Evolutionary conservation across 2,888 invertebrate species (phyloP), one percentile per base, ranked within the genome.

Genomic region (Phaedon cochleariae): DNA sequence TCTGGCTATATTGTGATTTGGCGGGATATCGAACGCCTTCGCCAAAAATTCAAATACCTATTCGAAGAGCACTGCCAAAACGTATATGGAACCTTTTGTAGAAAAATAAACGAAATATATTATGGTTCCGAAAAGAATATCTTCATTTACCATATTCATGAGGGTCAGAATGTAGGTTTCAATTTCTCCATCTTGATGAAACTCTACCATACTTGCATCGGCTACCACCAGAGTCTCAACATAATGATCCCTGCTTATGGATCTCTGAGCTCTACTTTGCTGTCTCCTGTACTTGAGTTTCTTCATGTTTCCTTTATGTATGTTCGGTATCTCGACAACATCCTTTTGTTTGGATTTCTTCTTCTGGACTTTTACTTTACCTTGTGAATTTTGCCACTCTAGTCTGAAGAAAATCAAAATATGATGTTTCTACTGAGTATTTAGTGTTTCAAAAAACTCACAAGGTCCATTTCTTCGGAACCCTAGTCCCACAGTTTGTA

Each of bases 81-180:
- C n/a, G n/a, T n/a, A n/a, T n/a, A n/a, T n/a, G n/a, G n/a, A n/a
- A n/a, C n/a, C n/a, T n/a, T n/a, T n/a, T n/a, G n/a, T n/a, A n/a
- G n/a, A n/a, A n/a, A n/a, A n/a, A n/a, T n/a, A n/a, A n/a, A n/a
- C n/a, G n/a, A n/a, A n/a, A n/a, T n/a, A n/a, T n/a, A n/a, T n/a
- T n/a, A n/a, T n/a, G n/a, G n/a, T n/a, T n/a, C n/a, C n/a, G n/a
- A n/a, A n/a, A n/a, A n/a, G n/a, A n/a, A n/a, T n/a, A n/a, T n/a
- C n/a, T n/a, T n/a, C n/a, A n/a, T n/a, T 82, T 83, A 88, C 96
- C 93, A 96, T 95, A 82, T 96, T 96, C 94, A 96, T 95, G 72
- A 96, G 92, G 58, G 95, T 95, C 59, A 96, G 86, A 26, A 96
- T 88, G 83, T 96, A 96, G 6, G 90, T 93, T 81, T 94, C 92